These are phyloP conservation scores for Synanceia verrucosa DNA, from an alignment of 2,797 vertebrate species.

Conservation along the genomic window DNA sequence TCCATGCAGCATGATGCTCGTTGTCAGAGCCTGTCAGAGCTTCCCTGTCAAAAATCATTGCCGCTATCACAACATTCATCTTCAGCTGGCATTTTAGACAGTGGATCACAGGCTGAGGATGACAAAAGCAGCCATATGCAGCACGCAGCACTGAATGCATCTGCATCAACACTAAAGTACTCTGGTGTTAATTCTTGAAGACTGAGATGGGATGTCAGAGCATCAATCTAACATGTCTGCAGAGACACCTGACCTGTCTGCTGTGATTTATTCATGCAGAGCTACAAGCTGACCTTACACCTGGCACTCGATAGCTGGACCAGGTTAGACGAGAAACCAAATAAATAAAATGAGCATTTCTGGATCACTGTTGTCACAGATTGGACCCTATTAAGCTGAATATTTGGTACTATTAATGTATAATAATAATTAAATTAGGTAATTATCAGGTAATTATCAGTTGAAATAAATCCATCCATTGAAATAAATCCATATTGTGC, in stretches of 20 bases:
- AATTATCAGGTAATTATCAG: neutral
- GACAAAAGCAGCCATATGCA: constrained; percentile 36
- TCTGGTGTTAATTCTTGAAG: constrained; percentile 15
- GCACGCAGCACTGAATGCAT: constrained; percentile 14
- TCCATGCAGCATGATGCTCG: constrained; percentile 58
- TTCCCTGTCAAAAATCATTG: constrained; percentile 66
- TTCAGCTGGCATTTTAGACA: constrained; percentile 47
- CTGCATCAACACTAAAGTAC: constrained; percentile 11
- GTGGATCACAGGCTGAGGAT: constrained; percentile 41
- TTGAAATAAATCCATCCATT: neutral
- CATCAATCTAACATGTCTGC: constrained; percentile 1
- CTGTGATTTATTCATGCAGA: constrained; percentile 12
- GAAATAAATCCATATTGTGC: neutral
- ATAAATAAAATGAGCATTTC: neutral
- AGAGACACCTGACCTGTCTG: neutral
- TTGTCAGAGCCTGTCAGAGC: constrained; percentile 68
- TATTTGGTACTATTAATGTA: neutral
- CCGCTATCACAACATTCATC: constrained; percentile 55
- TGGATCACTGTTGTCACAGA: neutral
- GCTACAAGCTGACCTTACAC: constrained; percentile 10
- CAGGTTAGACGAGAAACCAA: neutral
- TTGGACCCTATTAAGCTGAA: neutral
- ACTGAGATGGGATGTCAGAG: constrained; percentile 6
- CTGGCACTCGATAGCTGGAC: neutral
- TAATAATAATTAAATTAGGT: too few species aligned